phyloP scores from a whole-genome alignment of 2,888 invertebrate species.

The Crocallis elinguaria region DNA sequence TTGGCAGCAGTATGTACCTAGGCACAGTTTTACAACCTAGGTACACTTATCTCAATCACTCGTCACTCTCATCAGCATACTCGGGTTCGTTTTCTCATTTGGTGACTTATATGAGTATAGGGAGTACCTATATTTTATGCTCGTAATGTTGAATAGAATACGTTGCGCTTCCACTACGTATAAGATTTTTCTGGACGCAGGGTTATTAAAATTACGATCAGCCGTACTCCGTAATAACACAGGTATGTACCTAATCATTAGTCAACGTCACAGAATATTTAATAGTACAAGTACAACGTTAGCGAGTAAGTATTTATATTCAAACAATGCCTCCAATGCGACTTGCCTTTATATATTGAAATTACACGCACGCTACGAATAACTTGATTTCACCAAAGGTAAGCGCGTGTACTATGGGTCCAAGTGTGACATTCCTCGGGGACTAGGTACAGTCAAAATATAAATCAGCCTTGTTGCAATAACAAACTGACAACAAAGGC shows the following conservation, averaged over 20 bases:
- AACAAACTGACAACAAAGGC: too few species aligned
- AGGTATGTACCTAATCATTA: constrained; percentile 42
- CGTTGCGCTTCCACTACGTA: too few species aligned
- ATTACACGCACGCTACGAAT: constrained; percentile 56
- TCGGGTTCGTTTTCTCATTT: too few species aligned
- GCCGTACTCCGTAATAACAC: constrained; percentile 16
- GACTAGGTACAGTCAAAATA: background rate
- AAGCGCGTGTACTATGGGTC: background rate
- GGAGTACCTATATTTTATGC: too few species aligned
- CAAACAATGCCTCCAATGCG: constrained; percentile 55
- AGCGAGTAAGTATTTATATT: constrained; percentile 46
- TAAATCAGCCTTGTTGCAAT: too few species aligned
- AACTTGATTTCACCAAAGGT: constrained; percentile 18
- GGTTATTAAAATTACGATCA: constrained; percentile 25
- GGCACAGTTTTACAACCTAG: too few species aligned
- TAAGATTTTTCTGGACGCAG: background rate
- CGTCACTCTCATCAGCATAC: too few species aligned
- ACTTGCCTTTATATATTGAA: constrained; percentile 57
- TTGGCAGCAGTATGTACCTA: too few species aligned
- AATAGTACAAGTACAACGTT: too few species aligned
- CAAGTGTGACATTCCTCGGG: constrained; percentile 1
- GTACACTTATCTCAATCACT: too few species aligned
- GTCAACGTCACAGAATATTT: constrained; percentile 36
- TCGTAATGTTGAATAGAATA: too few species aligned
- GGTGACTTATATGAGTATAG: too few species aligned